Conservation (phyloP, 2,888 invertebrate species). For the Drosophila formosana region DNA sequence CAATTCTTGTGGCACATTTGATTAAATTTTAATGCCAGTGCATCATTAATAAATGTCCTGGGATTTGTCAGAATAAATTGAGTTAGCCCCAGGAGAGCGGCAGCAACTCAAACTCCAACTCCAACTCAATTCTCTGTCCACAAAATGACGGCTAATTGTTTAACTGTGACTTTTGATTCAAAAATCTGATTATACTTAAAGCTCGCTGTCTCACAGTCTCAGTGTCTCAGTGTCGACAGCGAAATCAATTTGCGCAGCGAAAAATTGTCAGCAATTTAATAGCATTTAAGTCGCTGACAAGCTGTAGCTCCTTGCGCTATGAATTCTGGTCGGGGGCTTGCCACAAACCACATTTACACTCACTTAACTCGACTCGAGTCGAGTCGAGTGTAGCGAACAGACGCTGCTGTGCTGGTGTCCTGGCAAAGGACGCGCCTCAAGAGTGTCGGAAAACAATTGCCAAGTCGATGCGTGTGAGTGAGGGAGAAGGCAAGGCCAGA, state of each 20-base stretch:
- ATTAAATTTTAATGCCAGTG: slow-evolving; percentile 83
- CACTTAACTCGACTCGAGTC: slow-evolving; percentile 77
- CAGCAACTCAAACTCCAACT: not conserved
- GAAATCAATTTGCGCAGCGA: slow-evolving; percentile 50
- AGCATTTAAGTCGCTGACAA: slow-evolving; percentile 71
- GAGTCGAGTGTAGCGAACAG: slow-evolving; percentile 34
- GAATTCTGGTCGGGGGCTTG: slow-evolving; percentile 14
- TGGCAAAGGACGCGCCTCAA: slow-evolving; percentile 35
- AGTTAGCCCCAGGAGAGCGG: slow-evolving; percentile 53
- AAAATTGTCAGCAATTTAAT: slow-evolving; percentile 81
- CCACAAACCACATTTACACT: slow-evolving; percentile 72
- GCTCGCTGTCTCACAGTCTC: not conserved
- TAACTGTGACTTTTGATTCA: slow-evolving; percentile 39
- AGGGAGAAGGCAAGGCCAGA: slow-evolving; percentile 10
- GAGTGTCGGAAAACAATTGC: slow-evolving; percentile 67
- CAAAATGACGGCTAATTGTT: slow-evolving; percentile 57
- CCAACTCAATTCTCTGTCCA: not conserved
- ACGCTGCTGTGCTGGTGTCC: slow-evolving; percentile 12
- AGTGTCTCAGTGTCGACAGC: slow-evolving; percentile 4
- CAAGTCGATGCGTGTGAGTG: slow-evolving; percentile 29
- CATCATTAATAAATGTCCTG: slow-evolving; percentile 83
- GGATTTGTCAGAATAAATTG: slow-evolving; percentile 71
- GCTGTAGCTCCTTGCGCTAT: slow-evolving; percentile 3
- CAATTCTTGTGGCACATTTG: slow-evolving; percentile 73
- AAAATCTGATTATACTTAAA: slow-evolving; percentile 60